Base-by-base conservation (phyloP, 1,140 invertebrate genomes). In the Olivierus martensii region DNA sequence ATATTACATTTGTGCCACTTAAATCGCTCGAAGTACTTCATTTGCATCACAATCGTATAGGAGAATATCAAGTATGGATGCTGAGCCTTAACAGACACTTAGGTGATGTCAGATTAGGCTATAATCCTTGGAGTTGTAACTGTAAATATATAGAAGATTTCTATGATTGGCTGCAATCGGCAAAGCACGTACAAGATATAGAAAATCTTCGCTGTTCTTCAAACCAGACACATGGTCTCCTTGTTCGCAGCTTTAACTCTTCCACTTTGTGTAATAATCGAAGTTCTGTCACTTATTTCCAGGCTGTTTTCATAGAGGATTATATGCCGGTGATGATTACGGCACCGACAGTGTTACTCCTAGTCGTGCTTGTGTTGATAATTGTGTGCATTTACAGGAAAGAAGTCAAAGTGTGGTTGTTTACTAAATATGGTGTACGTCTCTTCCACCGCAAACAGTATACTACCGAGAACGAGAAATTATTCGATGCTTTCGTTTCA, bases 401-500 rank as follows among this genome's bases (percentile, higher is more conserved):
- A 22, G 64, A 67, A 44, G 51, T 73, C 1, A 57, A 65, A 43
- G 62, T 70, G n/a, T 69, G 70, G 65, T 59, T 71, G 17, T 66
- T 65, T 48, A 60, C 61, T 11, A 62, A 60, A 28, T 66, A 59
- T 50, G 63, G 86, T 52, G 76, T 89, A 1, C 74, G 86, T 18
- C 75, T 90, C 22, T 84, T 82, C 58, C 55, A 74, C 62, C 42
- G 42, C 43, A 49, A 60, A 39, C 9, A 42, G 44, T 62, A 71
- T 57, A 54, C 51, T 79, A 76, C 62, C 81, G 83, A 87, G 57
- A 77, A 79, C 46, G 84, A 88, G 63, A 89, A 89, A 61, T 71
- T 88, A 11, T 94, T 89, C 69, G 92, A 95, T 65, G 88, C 85
- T 37, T 93, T 91, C 67, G 81, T 95, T 3, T 82, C 87, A 55